A percentile compares a stretch with the other conserved stretches of the same genome.
Conservation (phyloP, 2,888 invertebrate genomes). For the Heliconius ethilla region DNA sequence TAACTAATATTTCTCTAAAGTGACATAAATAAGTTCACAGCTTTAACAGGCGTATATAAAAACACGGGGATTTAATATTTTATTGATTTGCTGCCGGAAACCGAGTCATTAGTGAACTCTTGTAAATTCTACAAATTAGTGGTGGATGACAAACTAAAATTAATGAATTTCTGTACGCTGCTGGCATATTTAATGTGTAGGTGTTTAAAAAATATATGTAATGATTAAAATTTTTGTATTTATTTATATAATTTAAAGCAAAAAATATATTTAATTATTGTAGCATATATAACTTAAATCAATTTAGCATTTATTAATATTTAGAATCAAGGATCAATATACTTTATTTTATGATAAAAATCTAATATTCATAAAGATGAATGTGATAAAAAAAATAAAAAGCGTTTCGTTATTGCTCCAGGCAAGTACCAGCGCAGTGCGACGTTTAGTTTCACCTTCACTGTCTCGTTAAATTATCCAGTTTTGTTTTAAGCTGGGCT, state of each 20-base stretch:
- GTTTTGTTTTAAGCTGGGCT: background rate
- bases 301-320: too few species aligned
- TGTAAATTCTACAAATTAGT: constrained; percentile 80
- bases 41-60: constrained; percentile 50
- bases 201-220: constrained; percentile 40
- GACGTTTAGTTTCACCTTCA: constrained; percentile 9
- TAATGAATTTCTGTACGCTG: constrained; percentile 65
- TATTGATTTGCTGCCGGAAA: constrained; percentile 74
- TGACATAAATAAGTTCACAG: constrained; percentile 74
- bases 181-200: constrained; percentile 62
- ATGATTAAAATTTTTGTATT: background rate
- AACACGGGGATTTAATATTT: constrained; percentile 64
- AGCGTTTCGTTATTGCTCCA: background rate
- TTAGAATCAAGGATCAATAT: too few species aligned
- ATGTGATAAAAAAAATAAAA: background rate
- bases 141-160: constrained; percentile 78
- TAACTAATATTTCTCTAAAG: constrained; percentile 68
- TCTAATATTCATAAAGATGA: background rate
- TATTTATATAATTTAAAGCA: background rate
- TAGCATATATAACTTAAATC: background rate
- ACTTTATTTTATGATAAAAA: background rate
- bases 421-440: background rate
- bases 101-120: constrained; percentile 69
- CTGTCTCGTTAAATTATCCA: background rate
- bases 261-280: background rate